These are phyloP conservation scores for Microtus ochrogaster DNA, from an alignment of 2,113 vertebrate genomes.

Conservation along the genomic window DNA sequence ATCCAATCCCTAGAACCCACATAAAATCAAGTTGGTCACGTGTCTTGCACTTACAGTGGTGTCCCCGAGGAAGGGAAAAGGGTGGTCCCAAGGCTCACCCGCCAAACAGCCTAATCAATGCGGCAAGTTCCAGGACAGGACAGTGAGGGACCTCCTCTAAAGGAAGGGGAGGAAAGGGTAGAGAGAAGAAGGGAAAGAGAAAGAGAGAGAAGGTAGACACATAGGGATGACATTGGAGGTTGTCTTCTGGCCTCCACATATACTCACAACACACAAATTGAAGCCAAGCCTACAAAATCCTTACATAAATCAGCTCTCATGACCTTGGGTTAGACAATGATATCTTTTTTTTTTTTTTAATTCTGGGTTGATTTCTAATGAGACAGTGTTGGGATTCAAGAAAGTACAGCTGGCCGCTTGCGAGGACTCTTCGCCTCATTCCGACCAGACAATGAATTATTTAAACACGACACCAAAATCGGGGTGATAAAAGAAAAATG, in stretches of 20 bases:
- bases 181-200: background rate
- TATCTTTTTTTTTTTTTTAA: background rate
- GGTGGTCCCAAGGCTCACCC: too few species aligned
- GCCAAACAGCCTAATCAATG: background rate
- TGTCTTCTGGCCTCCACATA: background rate
- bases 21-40: too few species aligned
- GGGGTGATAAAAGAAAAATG: background rate
- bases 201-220: background rate
- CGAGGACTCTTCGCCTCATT: background rate
- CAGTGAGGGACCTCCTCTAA: background rate
- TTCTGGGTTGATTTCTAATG: background rate
- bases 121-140: background rate
- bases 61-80: background rate
- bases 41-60: too few species aligned
- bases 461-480: background rate
- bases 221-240: background rate
- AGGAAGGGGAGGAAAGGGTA: background rate
- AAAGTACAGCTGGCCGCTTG: background rate
- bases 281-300: background rate
- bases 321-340: background rate
- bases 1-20: background rate
- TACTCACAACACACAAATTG: background rate
- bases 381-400: background rate
- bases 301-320: background rate
- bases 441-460: background rate